Evolutionary conservation across 2,888 invertebrate species (phyloP), one percentile per base, ranked within the genome.

Genomic region (Parnassius smintheus): DNA sequence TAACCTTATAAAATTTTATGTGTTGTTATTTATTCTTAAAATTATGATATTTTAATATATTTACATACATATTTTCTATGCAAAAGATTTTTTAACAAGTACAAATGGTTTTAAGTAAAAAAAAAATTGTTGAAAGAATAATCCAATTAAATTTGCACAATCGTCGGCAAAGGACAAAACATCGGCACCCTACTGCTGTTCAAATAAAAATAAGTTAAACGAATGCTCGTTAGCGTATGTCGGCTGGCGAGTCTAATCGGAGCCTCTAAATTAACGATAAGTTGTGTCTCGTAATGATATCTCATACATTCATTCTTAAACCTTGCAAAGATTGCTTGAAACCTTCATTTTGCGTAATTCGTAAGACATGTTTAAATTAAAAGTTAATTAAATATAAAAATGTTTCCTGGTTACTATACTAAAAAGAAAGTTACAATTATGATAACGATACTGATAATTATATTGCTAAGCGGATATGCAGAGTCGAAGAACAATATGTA

Each of bases 221-320:
- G 79, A 83, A 87, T 83, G 88, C 90, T 91, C 90, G 91, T 91
- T 91, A 90, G 89, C 77, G 88, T 78, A 83, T 83, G 86, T 85
- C 83, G 84, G 82, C 75, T 76, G 81, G 83, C 77, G 80, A 76
- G 77, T 86, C 90, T 91, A 91, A 91, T 91, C 90, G 88, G 76
- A 72, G 79, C 78, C 86, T 88, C 88, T 90, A 91, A 91, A 91
- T 91, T 89, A 81, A 86, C 85, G 91, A 91, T 91, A 91, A 91
- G 85, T 82, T 81, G 79, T 75, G 80, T 81, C 84, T 83, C 78
- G 80, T 81, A 75, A 80, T 81, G 86, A 88, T 88, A 91, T 89
- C 88, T 77, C 81, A 81, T 56, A 86, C 86, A 84, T 81, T 85
- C 87, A 80, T 84, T 84, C 85, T 83, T 82, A 84, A 86, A 78